Percentiles rank a stretch among this genome's conserved stretches.
Evolutionary conservation across 2,113 vertebrate species (phyloP).

Genomic region (Baryphthengus martii): DNA sequence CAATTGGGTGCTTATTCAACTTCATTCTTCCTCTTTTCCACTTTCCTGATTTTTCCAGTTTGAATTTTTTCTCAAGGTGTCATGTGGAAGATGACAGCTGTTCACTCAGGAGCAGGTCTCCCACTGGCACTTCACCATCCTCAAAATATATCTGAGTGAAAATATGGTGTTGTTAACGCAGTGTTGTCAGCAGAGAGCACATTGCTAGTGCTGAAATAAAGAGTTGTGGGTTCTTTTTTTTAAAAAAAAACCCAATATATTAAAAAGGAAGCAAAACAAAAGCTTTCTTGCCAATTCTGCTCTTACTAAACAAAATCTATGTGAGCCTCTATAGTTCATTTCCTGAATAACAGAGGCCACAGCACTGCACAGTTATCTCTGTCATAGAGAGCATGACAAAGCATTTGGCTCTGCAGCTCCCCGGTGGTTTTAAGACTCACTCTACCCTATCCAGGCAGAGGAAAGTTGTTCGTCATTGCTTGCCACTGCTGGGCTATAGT

Average conservation of each 20-base stretch:
- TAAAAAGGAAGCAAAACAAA: not conserved
- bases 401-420: not conserved
- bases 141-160: not conserved
- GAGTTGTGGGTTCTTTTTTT: not conserved
- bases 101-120: not conserved
- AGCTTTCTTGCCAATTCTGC: not conserved
- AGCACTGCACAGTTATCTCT: not conserved
- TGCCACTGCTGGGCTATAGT: not conserved
- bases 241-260: rapidly evolving
- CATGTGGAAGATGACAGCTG: rapidly evolving
- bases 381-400: not conserved
- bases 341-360: not conserved
- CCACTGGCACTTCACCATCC: not conserved
- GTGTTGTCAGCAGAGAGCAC: not conserved
- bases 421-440: not conserved
- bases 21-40: not conserved
- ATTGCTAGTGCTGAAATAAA: rapidly evolving
- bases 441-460: not conserved
- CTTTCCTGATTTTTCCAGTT: not conserved
- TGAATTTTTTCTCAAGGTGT: not conserved
- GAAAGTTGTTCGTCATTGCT: not conserved
- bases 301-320: not conserved
- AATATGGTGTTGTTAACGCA: not conserved
- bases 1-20: rapidly evolving
- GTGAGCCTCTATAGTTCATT: not conserved